These are phyloP conservation scores for Molanna angustata DNA, from an alignment of 2,888 invertebrate species.

Conservation along the genomic window DNA sequence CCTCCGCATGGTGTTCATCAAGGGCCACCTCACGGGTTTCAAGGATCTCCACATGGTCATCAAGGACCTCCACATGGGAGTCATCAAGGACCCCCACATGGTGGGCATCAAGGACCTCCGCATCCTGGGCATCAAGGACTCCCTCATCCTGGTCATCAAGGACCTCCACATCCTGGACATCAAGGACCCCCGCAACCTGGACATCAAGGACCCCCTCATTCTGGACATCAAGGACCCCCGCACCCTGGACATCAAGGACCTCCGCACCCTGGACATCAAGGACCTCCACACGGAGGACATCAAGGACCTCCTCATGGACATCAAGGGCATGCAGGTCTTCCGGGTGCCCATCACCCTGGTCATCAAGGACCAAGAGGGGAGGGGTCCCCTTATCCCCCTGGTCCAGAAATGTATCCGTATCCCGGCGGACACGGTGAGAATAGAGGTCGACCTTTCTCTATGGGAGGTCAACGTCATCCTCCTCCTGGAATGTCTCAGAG, in stretches of 20 bases:
- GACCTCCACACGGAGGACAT: background rate
- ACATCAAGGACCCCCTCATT: slow-evolving; percentile 5
- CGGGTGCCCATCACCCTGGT: slow-evolving; percentile 6
- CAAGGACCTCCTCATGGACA: slow-evolving; percentile 1
- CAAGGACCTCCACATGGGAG: slow-evolving; percentile 7
- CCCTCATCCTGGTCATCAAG: background rate
- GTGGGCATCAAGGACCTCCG: background rate
- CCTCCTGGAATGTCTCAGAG: too few relatives aligned
- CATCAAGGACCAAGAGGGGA: slow-evolving; percentile 8
- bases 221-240: slow-evolving; percentile 7
- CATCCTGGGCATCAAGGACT: background rate
- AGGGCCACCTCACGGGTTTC: slow-evolving; percentile 7
- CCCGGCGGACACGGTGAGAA: background rate
- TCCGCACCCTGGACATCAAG: background rate
- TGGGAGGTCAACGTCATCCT: background rate
- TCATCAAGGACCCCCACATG: background rate
- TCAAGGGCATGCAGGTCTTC: background rate
- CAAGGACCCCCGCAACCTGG: slow-evolving; percentile 5
- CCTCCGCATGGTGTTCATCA: slow-evolving; percentile 1
- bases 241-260: slow-evolving; percentile 1
- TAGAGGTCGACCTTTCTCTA: background rate
- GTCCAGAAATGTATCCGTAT: background rate
- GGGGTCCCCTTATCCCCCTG: background rate
- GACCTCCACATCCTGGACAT: background rate
- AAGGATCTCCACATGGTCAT: slow-evolving; percentile 8